Base-by-base conservation (phyloP, 1,140 invertebrate genomes). In the Anastatus disparis region DNA sequence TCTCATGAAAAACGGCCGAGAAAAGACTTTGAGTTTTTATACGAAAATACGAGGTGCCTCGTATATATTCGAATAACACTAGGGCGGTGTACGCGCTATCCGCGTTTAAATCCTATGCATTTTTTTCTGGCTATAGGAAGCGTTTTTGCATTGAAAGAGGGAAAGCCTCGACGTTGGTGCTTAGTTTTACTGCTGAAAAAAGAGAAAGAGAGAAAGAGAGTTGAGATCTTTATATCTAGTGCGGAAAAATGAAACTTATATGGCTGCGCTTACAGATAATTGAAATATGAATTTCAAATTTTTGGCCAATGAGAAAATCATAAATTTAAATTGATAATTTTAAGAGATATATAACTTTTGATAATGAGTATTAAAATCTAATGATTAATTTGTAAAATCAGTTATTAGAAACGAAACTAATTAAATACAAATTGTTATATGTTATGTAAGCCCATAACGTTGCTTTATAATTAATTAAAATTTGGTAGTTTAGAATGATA, bases 51-150 rank as follows among this genome's bases (percentile, higher is more conserved):
- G 53, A 44, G 40, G 20, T 26, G 35, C 17, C 64, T 67, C 64
- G 44, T 63, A 50, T 63, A 63, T 50, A 63, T 63, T 63, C 61
- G 61, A 63, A 63, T 63, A 50, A 61, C 58, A 61, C 58, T 61
- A 44, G n/a, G 52, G 24, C 38, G 27, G n/a, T n/a, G n/a, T n/a
- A n/a, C n/a, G n/a, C n/a, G n/a, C n/a, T n/a, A 67, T 56, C 52
- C 40, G 26, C n/a, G n/a, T 35, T 56, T 67, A 67, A 67, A 24
- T 29, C 27, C 48, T 40, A 65, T 40, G 48, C 29, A 53, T 53
- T 65, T 44, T 38, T 27, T 29, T 4, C 6, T 4, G 9, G 22
- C 35, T 29, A 9, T n/a, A n/a, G n/a, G n/a, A n/a, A n/a, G 50
- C 24, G 4, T 22, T 24, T 63, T 50, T 52, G 24, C 50, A 48